Percentiles rank a stretch among this genome's conserved stretches.
Conservation (phyloP, 2,888 invertebrate species). For the Heteromurus nitidus region DNA sequence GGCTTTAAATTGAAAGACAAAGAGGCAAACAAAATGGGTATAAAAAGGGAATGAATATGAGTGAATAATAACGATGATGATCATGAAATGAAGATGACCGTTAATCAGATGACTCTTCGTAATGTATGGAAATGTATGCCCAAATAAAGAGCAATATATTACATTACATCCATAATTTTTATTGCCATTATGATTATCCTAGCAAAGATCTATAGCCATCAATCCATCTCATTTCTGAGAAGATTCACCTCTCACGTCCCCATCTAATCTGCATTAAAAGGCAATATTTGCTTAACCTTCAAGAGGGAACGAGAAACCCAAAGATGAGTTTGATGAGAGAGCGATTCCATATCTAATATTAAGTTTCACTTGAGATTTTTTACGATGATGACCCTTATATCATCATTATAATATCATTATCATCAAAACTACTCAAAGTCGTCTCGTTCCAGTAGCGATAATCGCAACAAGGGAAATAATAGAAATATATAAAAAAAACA, state of each 20-base stretch:
- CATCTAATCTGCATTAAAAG: conserved; percentile 53
- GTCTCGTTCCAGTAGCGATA: background rate
- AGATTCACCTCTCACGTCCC: conserved; percentile 25
- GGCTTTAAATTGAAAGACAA: background rate
- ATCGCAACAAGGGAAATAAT: background rate
- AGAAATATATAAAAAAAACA: background rate
- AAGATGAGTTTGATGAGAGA: no score
- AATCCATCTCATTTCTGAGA: background rate
- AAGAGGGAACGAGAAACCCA: no score
- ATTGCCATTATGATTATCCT: conserved; percentile 26
- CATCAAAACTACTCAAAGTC: background rate
- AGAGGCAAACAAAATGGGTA: background rate
- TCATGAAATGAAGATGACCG: conserved; percentile 21
- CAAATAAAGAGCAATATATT: conserved; percentile 48
- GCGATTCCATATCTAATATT: conserved; percentile 29
- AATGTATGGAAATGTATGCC: conserved; percentile 23
- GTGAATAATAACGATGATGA: conserved; percentile 16
- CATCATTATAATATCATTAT: conserved; percentile 39
- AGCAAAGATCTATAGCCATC: no score
- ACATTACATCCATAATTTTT: conserved; percentile 38
- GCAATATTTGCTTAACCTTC: conserved; percentile 50
- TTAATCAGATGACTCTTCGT: conserved; percentile 8
- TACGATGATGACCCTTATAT: conserved; percentile 15
- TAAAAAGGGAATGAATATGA: conserved; percentile 1
- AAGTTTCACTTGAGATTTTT: conserved; percentile 17